Conservation (phyloP, 2,113 vertebrate species). For the Cephalopholis sonnerati region DNA sequence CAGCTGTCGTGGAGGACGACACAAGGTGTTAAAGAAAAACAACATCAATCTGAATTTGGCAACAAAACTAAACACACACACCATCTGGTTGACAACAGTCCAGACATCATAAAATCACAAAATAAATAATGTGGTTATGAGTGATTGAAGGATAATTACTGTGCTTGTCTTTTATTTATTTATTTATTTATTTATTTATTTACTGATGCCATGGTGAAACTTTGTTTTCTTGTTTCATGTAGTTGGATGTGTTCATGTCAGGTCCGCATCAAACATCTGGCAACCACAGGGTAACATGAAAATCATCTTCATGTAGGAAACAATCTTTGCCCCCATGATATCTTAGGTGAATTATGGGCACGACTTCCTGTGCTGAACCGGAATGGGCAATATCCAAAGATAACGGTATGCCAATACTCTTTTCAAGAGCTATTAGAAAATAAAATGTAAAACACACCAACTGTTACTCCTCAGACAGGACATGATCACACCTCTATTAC, state of each 20-base stretch:
- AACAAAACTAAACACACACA: background rate
- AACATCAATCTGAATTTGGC: constrained; percentile 2
- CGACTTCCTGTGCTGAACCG: no score
- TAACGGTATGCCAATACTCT: no score
- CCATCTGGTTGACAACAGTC: constrained; percentile 22
- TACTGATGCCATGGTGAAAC: background rate
- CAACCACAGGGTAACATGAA: background rate
- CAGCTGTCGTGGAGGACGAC: constrained; percentile 15
- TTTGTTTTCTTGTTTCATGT: background rate
- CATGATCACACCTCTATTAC: no score
- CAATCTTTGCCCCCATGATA: no score
- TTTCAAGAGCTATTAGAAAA: no score
- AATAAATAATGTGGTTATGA: background rate
- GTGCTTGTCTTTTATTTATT: background rate
- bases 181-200: background rate
- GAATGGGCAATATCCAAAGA: no score
- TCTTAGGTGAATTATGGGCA: no score
- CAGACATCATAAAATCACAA: background rate
- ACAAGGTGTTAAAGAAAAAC: background rate
- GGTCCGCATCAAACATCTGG: background rate
- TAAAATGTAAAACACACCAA: no score
- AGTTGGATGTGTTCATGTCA: background rate
- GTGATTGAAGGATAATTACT: constrained; percentile 6
- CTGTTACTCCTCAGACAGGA: no score
- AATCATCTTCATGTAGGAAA: no score